These are phyloP conservation scores for Drosophila azteca DNA, from an alignment of 1,140 invertebrate genomes.

Conservation along the genomic window DNA sequence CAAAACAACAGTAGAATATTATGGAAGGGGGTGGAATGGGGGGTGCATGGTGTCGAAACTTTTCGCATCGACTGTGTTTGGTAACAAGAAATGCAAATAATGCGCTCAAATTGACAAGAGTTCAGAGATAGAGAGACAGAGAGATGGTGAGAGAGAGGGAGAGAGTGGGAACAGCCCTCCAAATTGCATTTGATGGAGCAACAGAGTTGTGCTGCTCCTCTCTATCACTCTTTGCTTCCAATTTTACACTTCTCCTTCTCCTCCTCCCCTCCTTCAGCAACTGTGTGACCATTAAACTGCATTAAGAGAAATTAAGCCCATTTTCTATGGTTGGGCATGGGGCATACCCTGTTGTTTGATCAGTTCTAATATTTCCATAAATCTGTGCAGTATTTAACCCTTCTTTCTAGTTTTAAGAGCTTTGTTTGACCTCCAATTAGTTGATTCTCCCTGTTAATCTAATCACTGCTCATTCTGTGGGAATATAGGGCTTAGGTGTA, in stretches of 20 bases:
- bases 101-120: slow-evolving; percentile 49
- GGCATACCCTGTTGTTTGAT: too few species aligned
- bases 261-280: not conserved
- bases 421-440: too few species aligned
- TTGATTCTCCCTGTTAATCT: too few species aligned
- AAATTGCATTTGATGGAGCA: slow-evolving; percentile 65
- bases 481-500: too few species aligned
- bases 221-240: not conserved
- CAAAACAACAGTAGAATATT: not conserved
- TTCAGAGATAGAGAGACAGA: not conserved
- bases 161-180: slow-evolving; percentile 21
- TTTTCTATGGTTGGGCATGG: too few species aligned
- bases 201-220: slow-evolving; percentile 1
- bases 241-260: not conserved
- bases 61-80: slow-evolving; percentile 44
- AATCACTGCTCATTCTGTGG: too few species aligned
- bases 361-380: not conserved
- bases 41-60: slow-evolving; percentile 29
- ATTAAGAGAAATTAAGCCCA: slow-evolving; percentile 19
- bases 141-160: slow-evolving; percentile 13
- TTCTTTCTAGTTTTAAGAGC: too few species aligned
- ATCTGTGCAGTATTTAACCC: too few species aligned
- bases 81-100: slow-evolving; percentile 69
- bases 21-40: not conserved
- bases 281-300: slow-evolving; percentile 45